Base-by-base conservation (phyloP, 2,797 vertebrate genomes). In the Amblyopsis hoosieri region DNA sequence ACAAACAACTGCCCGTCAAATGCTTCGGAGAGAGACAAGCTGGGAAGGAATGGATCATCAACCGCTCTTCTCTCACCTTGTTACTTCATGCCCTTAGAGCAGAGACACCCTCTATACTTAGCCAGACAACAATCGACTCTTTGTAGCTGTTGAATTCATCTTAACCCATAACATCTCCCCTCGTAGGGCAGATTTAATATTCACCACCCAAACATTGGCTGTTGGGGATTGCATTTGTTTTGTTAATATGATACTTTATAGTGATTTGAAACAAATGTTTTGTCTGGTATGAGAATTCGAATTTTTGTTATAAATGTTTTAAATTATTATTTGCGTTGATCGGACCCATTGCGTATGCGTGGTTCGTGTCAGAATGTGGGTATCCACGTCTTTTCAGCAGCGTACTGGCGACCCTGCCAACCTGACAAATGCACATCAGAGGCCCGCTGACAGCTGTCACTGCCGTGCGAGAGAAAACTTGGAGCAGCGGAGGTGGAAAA, bases 391-490 rank as follows among this genome's bases (percentile, higher is more conserved):
- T 37, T 37, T 37, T 9, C 5, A 37, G 33, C 33, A 37, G 7
- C 50, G 81, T 89, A 85, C 83, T 66, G 62, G 66, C 76, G 78
- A 89, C 89, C 88, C 86, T 86, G 71, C 85, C 85, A 86, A 91
- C 85, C 88, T 90, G 90, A 89, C 89, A 90, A 89, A 87, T 80
- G 85, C 86, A 92, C 91, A 93, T 92, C 90, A 89, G 85, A 92
- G 83, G 82, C 82, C 78, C 80, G 78, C 85, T 80, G 92, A 91
- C 91, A 93, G 92, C 92, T 93, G 92, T 91, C 92, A 92, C 74
- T 75, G 80, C 85, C 76, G 69, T 66, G 72, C 76, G 57, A 47
- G 53, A 66, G 47, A 31, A 17, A 49, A 14, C 33, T 37, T 9
- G 9, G 9, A 52, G 52, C 8, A 49, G 15, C 12, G 11, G 79